A percentile compares a stretch with the other conserved stretches of the same genome.
Evolutionary conservation across 2,888 invertebrate species (phyloP).

Genomic region (Mythimna vitellina): DNA sequence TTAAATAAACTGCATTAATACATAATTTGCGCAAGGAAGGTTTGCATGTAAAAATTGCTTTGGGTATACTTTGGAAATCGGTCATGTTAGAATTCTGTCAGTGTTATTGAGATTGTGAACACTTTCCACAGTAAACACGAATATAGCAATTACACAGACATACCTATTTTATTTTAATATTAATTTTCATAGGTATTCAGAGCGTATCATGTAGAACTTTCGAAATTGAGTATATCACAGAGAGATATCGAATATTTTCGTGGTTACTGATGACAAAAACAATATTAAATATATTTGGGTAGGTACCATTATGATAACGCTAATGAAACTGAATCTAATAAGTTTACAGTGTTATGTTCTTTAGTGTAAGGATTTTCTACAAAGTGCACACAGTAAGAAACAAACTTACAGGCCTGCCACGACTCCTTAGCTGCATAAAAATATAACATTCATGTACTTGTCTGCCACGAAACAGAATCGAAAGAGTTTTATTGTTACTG

Average conservation of each 20-base stretch:
- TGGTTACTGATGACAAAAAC: background rate
- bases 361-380: conserved; percentile 34
- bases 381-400: conserved; percentile 49
- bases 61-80: background rate
- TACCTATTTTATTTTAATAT: background rate
- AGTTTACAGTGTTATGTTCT: background rate
- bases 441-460: conserved; percentile 63
- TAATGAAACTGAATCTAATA: background rate
- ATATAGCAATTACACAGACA: background rate
- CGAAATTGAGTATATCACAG: background rate
- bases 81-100: background rate
- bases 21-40: background rate
- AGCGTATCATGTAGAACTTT: background rate
- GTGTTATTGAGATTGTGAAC: background rate
- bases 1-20: background rate
- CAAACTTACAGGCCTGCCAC: conserved; percentile 92
- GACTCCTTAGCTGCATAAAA: conserved; percentile 92
- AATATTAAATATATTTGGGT: conserved; percentile 1
- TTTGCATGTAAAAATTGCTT: background rate
- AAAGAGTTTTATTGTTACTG: background rate
- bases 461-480: conserved; percentile 10
- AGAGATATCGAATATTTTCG: background rate
- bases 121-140: background rate
- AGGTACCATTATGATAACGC: background rate
- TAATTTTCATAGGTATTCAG: background rate